Conservation (phyloP, 2,797 vertebrate species). For the Rhynchonycteris naso region DNA sequence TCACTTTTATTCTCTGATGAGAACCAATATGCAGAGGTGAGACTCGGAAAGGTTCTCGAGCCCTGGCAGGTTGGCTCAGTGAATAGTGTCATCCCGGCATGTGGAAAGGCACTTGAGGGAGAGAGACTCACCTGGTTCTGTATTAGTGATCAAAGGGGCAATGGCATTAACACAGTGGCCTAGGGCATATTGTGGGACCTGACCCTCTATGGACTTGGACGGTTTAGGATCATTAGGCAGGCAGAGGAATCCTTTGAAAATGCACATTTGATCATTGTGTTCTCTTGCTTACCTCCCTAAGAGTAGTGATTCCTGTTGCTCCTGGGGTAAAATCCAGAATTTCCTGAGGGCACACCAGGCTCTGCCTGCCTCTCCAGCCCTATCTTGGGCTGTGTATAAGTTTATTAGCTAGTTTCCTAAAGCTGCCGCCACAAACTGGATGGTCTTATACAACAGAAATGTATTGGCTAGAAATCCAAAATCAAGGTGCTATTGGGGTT, state of each 20-base stretch:
- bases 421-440: not conserved
- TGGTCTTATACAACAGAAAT: not conserved
- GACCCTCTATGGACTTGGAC: not conserved
- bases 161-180: too few species aligned
- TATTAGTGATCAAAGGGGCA: not conserved
- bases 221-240: not conserved
- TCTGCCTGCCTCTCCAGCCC: not conserved
- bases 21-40: not conserved
- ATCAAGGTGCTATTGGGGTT: not conserved
- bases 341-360: not conserved
- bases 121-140: not conserved
- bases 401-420: not conserved
- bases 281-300: not conserved
- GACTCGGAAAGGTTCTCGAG: not conserved
- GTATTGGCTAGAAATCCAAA: not conserved
- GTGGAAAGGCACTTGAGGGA: not conserved
- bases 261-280: too few species aligned
- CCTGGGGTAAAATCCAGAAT: not conserved
- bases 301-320: not conserved
- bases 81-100: too few species aligned
- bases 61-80: too few species aligned
- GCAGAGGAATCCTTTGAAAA: not conserved
- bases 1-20: not conserved
- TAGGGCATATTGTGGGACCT: not conserved
- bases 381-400: not conserved